These are phyloP conservation scores for Chlorodrepanis virens DNA, from an alignment of 2,113 vertebrate species.

Conservation along the genomic window DNA sequence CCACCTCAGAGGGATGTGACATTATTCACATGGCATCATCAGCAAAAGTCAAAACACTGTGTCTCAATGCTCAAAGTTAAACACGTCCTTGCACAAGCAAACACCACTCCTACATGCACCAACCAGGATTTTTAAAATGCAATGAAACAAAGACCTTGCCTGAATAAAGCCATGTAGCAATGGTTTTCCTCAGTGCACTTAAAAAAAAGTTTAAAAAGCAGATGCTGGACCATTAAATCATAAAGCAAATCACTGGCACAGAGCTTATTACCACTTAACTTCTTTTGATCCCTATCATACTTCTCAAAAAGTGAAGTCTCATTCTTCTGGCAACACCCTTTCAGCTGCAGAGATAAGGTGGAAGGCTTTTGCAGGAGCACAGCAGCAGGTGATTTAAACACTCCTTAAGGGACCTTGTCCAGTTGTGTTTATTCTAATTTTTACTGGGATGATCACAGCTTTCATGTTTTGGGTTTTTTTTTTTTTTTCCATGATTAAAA, in stretches of 20 bases:
- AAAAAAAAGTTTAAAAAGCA: not conserved
- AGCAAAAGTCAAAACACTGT: not conserved
- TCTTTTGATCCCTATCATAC: slow-evolving; percentile 4
- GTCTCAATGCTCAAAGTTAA: not conserved
- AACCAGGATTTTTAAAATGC: not conserved
- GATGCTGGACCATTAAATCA: not conserved
- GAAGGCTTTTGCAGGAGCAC: slow-evolving; percentile 29
- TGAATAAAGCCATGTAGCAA: not conserved
- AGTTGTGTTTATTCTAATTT: slow-evolving; percentile 41
- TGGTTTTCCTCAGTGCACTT: not conserved
- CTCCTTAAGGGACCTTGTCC: slow-evolving; percentile 13
- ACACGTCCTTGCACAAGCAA: not conserved
- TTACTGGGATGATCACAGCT: slow-evolving; percentile 40
- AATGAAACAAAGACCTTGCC: not conserved
- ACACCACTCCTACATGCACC: not conserved
- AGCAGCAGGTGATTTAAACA: slow-evolving; percentile 16
- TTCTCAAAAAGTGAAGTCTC: slow-evolving; percentile 36
- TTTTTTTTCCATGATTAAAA: not conserved
- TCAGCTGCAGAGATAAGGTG: slow-evolving; percentile 31
- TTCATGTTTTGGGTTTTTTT: not conserved
- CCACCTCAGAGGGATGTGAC: not conserved
- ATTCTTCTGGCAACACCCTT: not conserved
- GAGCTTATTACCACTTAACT: slow-evolving; percentile 36
- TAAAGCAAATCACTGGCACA: not conserved
- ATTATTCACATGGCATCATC: not conserved